Percentiles rank a stretch among this genome's conserved stretches.
Conservation (phyloP, 2,888 invertebrate species). For the Slavum lentiscoides region DNA sequence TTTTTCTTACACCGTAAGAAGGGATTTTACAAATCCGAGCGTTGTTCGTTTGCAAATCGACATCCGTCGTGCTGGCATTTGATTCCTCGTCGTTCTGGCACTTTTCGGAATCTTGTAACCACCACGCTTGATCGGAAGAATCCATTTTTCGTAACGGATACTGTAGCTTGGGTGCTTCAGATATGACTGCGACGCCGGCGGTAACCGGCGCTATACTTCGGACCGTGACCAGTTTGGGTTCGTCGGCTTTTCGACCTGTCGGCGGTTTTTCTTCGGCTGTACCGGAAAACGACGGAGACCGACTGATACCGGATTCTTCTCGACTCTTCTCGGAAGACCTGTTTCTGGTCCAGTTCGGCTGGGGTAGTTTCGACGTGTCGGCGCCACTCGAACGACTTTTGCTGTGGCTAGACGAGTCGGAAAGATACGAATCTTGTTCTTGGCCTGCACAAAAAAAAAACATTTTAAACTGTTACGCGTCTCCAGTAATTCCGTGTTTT, state of each 20-base stretch:
- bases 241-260: slow-evolving; percentile 52
- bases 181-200: slow-evolving; percentile 35
- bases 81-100: slow-evolving; percentile 1
- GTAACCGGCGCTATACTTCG: slow-evolving; percentile 55
- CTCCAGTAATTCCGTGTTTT: too few species aligned
- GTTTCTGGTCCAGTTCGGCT: slow-evolving; percentile 39
- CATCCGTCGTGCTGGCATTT: neutral
- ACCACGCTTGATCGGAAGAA: slow-evolving; percentile 72
- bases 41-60: slow-evolving; percentile 17
- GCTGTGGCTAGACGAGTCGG: slow-evolving; percentile 18
- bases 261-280: slow-evolving; percentile 48
- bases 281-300: slow-evolving; percentile 40
- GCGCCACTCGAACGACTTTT: slow-evolving; percentile 37
- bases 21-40: slow-evolving; percentile 6
- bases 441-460: slow-evolving; percentile 8
- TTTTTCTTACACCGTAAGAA: slow-evolving; percentile 48
- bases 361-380: slow-evolving; percentile 34
- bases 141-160: slow-evolving; percentile 60
- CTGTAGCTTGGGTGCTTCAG: slow-evolving; percentile 17
- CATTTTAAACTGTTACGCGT: neutral
- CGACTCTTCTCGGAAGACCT: slow-evolving; percentile 25
- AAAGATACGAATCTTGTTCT: slow-evolving; percentile 39
- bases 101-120: slow-evolving; percentile 43
- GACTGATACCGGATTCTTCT: slow-evolving; percentile 32
- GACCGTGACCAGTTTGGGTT: slow-evolving; percentile 56